Evolutionary conservation across 1,140 invertebrate genomes (phyloP), one percentile per base, ranked within the genome.

Genomic region (Drosophila kanapiae): DNA sequence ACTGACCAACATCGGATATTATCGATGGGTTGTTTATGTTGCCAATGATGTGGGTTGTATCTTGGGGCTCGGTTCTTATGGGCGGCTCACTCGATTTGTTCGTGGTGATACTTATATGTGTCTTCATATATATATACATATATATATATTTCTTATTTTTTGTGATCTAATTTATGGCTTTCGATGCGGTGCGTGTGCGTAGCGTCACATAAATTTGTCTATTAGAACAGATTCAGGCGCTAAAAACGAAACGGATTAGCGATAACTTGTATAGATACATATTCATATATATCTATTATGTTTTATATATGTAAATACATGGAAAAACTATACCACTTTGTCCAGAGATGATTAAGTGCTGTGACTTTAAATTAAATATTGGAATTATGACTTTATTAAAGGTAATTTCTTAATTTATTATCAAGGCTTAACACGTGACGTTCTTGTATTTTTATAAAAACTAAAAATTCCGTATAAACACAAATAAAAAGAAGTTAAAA

Each of bases 131-230:
- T 35, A 29, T n/a, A 45, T 10, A 42, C 59, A 18, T 18, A 1
- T 14, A 18, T 54, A 54, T 45, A 54, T 65, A 67, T 53, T 27
- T 78, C 40, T 47, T 31, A 62, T 60, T 70, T 76, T 76, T 78
- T 86, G 77, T 49, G 49, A 65, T 72, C 58, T 79, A 87, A 88
- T 88, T 86, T 88, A 86, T 74, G 76, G 47, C 57, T 49, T 64
- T 42, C 33, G 58, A 60, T 71, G 57, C 18, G 51, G n/a, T 82
- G 82, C 82, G 84, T 83, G 80, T 83, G 80, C 80, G 80, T 83
- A 33, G 56, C 57, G 57, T 61, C 74, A 56, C 63, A 62, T 76
- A 69, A 80, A 69, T 83, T 72, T 62, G 62, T 62, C 51, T 54
- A 78, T 78, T 69, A 78, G 54, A 43, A 64, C 37, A 75, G 45